These are phyloP conservation scores for Cephonodes hylas DNA, from an alignment of 2,888 invertebrate species.

Conservation along the genomic window DNA sequence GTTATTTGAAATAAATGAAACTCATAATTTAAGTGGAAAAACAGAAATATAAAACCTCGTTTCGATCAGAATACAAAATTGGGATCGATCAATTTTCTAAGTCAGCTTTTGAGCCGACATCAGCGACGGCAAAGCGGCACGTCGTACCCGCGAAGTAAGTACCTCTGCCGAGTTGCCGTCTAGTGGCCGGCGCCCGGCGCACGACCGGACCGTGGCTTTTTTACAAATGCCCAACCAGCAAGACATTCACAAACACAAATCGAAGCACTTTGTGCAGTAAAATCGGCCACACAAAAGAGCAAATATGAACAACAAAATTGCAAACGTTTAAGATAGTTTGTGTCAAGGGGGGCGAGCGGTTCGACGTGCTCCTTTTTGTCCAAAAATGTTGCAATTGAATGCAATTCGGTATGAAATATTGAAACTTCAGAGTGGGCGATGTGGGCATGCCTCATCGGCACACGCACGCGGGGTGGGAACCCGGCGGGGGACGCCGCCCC, in stretches of 20 bases:
- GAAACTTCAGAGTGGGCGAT: slow-evolving; percentile 71
- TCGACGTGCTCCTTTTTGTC: slow-evolving; percentile 48
- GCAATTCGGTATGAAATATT: slow-evolving; percentile 77
- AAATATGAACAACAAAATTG: slow-evolving; percentile 28
- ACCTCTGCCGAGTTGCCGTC: not conserved
- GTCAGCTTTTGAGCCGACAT: not conserved
- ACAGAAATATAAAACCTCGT: not conserved
- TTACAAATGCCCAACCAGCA: slow-evolving; percentile 18
- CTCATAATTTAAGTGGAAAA: not conserved
- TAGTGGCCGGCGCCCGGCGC: not conserved
- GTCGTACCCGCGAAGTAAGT: not conserved
- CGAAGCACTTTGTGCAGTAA: slow-evolving; percentile 11
- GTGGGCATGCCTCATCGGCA: slow-evolving; percentile 65
- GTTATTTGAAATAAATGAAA: not conserved
- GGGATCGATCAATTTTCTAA: not conserved
- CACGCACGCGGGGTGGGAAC: slow-evolving; percentile 60
- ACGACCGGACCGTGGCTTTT: slow-evolving; percentile 1
- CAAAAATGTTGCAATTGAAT: slow-evolving; percentile 73
- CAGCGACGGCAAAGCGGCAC: not conserved
- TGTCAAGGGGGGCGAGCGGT: slow-evolving; percentile 35
- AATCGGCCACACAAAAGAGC: slow-evolving; percentile 19
- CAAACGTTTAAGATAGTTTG: slow-evolving; percentile 51
- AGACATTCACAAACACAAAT: slow-evolving; percentile 16
- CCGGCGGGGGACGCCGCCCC: slow-evolving; percentile 38
- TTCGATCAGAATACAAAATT: not conserved